Conservation (phyloP, 2,113 vertebrate species). For the Lichenostomus cassidix region DNA sequence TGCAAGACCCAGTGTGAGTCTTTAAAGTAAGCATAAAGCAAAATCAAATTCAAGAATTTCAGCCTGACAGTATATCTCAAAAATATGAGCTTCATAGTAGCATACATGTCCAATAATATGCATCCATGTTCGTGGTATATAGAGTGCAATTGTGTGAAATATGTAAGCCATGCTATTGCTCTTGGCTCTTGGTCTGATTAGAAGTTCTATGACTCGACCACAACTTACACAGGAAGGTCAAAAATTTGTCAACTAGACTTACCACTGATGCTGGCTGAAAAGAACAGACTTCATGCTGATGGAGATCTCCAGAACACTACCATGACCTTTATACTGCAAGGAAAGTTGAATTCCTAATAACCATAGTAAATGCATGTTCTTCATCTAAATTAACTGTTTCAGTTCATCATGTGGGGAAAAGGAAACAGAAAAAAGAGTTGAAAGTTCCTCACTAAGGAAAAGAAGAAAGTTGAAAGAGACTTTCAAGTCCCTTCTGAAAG, state of each 20-base stretch:
- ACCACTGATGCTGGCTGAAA: background rate
- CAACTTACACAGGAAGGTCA: background rate
- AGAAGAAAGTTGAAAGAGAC: too few species aligned
- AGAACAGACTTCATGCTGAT: background rate
- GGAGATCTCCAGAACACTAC: background rate
- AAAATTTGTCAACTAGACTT: background rate
- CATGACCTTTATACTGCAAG: background rate
- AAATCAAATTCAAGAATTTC: background rate
- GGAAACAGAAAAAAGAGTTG: background rate
- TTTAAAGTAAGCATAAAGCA: background rate
- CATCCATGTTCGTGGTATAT: background rate
- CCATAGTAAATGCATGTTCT: background rate
- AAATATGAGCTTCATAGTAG: background rate
- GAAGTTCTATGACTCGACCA: background rate
- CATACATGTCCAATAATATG: background rate
- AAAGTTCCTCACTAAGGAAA: background rate
- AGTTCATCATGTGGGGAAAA: background rate
- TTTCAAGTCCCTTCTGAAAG: too few species aligned
- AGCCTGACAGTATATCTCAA: background rate
- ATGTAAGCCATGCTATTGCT: fast-evolving
- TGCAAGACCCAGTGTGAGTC: background rate
- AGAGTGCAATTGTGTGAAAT: background rate
- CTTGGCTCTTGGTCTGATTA: background rate
- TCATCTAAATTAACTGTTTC: background rate
- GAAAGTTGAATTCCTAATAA: background rate